These are phyloP conservation scores for Sialia sialis DNA, from an alignment of 2,113 vertebrate species.

Conservation along the genomic window DNA sequence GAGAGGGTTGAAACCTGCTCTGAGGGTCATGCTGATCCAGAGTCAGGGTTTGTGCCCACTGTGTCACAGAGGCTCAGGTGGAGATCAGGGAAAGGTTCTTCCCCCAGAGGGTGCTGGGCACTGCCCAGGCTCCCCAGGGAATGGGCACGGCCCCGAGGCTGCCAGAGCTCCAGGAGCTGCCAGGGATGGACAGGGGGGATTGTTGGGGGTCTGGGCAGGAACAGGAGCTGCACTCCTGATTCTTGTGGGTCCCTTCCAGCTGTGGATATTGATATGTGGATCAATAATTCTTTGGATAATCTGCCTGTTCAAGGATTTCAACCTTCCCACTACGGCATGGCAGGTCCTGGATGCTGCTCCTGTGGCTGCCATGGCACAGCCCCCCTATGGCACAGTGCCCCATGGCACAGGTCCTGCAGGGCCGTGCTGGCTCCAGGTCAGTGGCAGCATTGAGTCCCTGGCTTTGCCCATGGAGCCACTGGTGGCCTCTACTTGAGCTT, in stretches of 20 bases:
- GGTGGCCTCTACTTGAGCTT: neutral
- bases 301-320: neutral
- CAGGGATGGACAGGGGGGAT: neutral
- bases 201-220: neutral
- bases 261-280: accelerated
- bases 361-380: neutral
- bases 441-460: accelerated
- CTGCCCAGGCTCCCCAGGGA: neutral
- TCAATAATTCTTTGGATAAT: neutral
- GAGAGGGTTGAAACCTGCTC: neutral
- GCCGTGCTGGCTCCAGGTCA: accelerated
- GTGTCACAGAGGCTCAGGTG: neutral
- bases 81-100: neutral
- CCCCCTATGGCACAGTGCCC: neutral
- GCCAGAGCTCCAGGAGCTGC: neutral
- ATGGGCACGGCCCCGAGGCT: neutral
- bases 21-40: neutral
- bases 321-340: accelerated
- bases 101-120: neutral
- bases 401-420: neutral
- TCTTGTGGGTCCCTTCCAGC: accelerated
- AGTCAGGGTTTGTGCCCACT: neutral
- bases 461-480: accelerated
- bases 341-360: neutral
- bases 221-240: accelerated